Evolutionary conservation across 2,113 vertebrate genomes (phyloP), one percentile per base, ranked within the genome.

Genomic region (Sorex fumeus): DNA sequence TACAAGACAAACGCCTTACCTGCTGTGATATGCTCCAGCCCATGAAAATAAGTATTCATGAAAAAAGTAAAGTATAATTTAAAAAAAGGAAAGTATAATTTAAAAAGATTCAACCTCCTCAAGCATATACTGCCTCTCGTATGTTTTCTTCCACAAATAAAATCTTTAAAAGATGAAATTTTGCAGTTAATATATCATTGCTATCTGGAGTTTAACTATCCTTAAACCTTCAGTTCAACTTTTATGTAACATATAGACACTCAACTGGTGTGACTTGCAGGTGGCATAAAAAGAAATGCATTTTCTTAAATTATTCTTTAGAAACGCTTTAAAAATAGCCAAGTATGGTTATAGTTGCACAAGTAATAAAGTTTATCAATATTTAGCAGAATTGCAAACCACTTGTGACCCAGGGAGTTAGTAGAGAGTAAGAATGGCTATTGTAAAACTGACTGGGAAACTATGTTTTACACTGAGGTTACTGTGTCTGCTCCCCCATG

Each of bases 191-290:
- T 21, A 40, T 0, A 32, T 93, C 18, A 27, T 30, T 67, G 19
- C 18, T 43, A 89, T 78, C 70, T 11, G 71, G 40, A 78, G 62
- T 27, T 66, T 70, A 57, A 45, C 77, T 74, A 70, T 2, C 1
- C 62, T 89, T 84, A 30, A 57, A 36, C 11, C 57, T 91, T 95
- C 47, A 1, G 16, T 62, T 89, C 82, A 45, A 57, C 30, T 93
- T 70, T 76, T 45, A 66, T 28, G 4, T 28, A 32, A 69, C 23
- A 57, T 83, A 21, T 13, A 66, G 19, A 83, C 23, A 85, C 75
- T 80, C 88, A 86, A 40, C 21, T 30, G 40, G 3, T 62, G 27
- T 76, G 7, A 71, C 5, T 62, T 21, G 12, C 10, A 69, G 11
- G 32, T 79, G 30, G 8, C 43, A 75, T 84, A 72, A 69, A 72